Conservation (phyloP, 2,113 vertebrate genomes). For the Charadrius vociferus region DNA sequence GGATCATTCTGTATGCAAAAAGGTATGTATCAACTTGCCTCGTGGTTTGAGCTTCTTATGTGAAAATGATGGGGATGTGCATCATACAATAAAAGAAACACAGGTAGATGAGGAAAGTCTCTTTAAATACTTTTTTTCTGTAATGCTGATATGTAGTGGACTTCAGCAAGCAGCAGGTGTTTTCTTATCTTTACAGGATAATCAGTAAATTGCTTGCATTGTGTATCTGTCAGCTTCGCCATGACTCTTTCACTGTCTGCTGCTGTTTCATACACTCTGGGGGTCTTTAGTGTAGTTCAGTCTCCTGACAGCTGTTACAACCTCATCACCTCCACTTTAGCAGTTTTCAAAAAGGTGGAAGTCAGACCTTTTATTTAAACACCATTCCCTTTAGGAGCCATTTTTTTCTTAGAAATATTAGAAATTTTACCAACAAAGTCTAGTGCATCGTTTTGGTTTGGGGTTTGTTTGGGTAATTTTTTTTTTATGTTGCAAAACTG, state of each 20-base stretch:
- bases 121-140: neutral
- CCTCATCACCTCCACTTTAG: neutral
- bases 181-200: conserved; percentile 25
- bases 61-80: neutral
- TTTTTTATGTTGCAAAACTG: neutral
- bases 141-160: neutral
- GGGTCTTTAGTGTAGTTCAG: neutral
- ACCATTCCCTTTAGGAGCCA: neutral
- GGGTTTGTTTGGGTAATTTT: neutral
- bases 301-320: neutral
- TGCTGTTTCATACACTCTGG: neutral
- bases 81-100: neutral
- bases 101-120: neutral
- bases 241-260: neutral
- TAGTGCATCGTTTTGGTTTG: neutral
- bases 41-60: neutral
- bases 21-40: neutral
- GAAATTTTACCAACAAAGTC: neutral
- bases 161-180: conserved; percentile 28
- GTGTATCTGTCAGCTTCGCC: neutral
- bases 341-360: neutral
- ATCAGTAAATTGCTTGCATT: conserved; percentile 23
- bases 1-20: neutral
- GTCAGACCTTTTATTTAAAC: neutral
- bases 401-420: neutral